Evolutionary conservation across 2,113 vertebrate species (phyloP).

Genomic region (Scomber japonicus): DNA sequence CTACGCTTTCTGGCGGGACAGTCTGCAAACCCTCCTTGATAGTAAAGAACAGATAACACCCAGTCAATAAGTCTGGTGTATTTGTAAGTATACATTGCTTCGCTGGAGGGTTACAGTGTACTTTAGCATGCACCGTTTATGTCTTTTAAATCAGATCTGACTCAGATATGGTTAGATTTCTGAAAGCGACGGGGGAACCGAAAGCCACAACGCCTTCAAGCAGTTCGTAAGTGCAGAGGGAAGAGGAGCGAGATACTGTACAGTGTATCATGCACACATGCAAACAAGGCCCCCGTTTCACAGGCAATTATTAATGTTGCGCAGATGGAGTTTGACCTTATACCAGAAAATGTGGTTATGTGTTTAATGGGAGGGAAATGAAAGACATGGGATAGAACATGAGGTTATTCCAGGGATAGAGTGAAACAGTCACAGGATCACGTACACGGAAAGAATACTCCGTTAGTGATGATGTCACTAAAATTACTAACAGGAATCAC

Average conservation of each 20-base stretch:
- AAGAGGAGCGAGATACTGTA: not conserved
- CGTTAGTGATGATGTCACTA: not conserved
- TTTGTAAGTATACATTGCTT: not conserved
- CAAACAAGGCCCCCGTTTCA: not conserved
- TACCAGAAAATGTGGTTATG: not conserved
- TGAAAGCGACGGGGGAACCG: not conserved
- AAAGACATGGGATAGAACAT: not conserved
- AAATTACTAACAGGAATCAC: no score
- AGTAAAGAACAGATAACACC: not conserved
- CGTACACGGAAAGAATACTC: no score
- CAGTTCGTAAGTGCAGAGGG: no score
- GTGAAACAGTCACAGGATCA: slow-evolving; percentile 4
- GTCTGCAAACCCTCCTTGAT: not conserved
- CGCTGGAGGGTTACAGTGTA: not conserved
- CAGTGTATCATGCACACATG: not conserved
- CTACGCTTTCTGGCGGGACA: no score
- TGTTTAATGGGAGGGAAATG: slow-evolving; percentile 1
- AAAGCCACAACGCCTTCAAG: not conserved
- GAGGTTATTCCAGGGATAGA: not conserved
- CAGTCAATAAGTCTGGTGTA: not conserved
- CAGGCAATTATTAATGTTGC: not conserved
- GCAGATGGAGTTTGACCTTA: not conserved
- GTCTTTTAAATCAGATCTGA: not conserved
- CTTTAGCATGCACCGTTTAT: not conserved
- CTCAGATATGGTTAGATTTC: not conserved